These are phyloP conservation scores for Dasyprocta punctata DNA, from an alignment of 2,113 vertebrate species.

Conservation along the genomic window DNA sequence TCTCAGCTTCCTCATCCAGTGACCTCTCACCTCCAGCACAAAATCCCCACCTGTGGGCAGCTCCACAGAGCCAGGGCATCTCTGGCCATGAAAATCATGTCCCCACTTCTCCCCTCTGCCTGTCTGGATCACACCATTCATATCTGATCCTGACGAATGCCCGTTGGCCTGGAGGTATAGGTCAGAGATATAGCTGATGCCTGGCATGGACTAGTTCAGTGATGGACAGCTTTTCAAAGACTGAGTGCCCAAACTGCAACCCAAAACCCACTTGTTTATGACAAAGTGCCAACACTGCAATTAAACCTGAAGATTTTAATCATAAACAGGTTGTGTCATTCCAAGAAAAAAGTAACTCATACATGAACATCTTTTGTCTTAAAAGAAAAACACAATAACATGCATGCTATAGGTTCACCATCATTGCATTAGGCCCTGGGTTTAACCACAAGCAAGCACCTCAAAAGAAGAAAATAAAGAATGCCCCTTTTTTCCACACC, in stretches of 20 bases:
- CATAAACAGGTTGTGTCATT: background rate
- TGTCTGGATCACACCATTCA: rapidly evolving
- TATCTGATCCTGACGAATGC: background rate
- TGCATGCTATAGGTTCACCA: background rate
- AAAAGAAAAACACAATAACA: background rate
- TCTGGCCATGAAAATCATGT: background rate
- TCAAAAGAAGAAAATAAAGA: background rate
- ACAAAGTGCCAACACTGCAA: background rate
- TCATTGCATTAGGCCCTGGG: background rate
- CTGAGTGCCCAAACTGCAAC: background rate
- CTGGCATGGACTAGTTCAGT: background rate
- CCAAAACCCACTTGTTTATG: background rate
- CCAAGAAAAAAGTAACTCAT: background rate
- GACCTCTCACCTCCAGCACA: background rate
- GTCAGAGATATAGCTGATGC: background rate
- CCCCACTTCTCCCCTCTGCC: background rate
- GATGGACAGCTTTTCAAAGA: background rate
- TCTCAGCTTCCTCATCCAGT: background rate
- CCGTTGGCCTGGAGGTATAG: background rate
- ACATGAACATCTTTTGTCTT: background rate
- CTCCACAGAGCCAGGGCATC: background rate
- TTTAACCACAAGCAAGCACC: background rate
- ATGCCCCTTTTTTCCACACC: background rate
- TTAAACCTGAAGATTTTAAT: background rate
- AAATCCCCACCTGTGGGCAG: background rate